Evolutionary conservation across 2,888 invertebrate genomes (phyloP).

Genomic region (Sericinus montela): DNA sequence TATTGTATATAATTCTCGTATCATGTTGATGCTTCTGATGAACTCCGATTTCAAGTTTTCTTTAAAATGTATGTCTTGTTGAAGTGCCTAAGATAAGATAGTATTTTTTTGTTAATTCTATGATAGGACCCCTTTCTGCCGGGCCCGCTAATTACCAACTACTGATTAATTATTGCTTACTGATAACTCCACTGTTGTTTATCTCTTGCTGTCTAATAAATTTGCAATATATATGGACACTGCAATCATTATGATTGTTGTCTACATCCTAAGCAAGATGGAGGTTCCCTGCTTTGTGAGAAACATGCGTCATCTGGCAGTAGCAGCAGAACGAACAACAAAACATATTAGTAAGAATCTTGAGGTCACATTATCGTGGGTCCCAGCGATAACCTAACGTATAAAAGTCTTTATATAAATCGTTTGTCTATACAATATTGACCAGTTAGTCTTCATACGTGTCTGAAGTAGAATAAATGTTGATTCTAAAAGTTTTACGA

Average conservation of each 20-base stretch:
- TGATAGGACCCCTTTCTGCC: too few species aligned
- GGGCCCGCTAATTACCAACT: too few species aligned
- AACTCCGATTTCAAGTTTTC: too few species aligned
- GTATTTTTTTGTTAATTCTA: too few species aligned
- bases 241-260: background rate
- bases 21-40: too few species aligned
- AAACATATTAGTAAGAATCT: conserved; percentile 12
- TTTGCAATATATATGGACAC: background rate
- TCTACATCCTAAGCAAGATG: background rate
- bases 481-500: conserved; percentile 35
- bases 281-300: conserved; percentile 6
- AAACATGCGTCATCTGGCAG: background rate
- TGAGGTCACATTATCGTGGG: conserved; percentile 47
- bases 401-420: conserved; percentile 49
- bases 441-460: conserved; percentile 49
- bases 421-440: conserved; percentile 39
- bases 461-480: conserved; percentile 31
- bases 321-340: conserved; percentile 10
- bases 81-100: too few species aligned
- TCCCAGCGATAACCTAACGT: conserved; percentile 49
- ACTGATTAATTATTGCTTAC: too few species aligned
- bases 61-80: too few species aligned
- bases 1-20: too few species aligned
- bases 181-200: too few species aligned
- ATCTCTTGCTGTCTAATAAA: too few species aligned